These are phyloP conservation scores for Ichneumoninae sp. DNA, from an alignment of 2,888 invertebrate species.

Conservation along the genomic window DNA sequence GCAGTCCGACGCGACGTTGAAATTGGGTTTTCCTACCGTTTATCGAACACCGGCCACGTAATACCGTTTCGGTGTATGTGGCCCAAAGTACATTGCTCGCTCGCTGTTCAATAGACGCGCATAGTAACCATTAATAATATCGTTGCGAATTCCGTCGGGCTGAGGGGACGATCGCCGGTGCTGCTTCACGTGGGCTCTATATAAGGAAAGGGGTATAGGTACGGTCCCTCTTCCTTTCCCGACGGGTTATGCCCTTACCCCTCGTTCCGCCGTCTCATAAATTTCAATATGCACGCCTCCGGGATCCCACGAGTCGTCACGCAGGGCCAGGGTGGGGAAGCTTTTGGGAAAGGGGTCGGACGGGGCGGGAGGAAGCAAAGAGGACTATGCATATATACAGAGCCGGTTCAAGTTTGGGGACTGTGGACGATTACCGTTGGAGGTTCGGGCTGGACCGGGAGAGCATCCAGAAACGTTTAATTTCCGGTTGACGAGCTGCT, in stretches of 20 bases:
- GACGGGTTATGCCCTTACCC: constrained; percentile 18
- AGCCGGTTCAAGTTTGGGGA: constrained; percentile 51
- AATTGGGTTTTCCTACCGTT: constrained; percentile 12
- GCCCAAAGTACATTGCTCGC: constrained; percentile 14
- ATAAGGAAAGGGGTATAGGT: constrained; percentile 48
- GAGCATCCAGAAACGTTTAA: constrained; percentile 70
- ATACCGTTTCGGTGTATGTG: not conserved
- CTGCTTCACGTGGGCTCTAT: not conserved
- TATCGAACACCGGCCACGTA: constrained; percentile 24
- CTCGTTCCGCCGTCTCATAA: constrained; percentile 50
- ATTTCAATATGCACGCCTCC: constrained; percentile 62
- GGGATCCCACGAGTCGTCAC: constrained; percentile 49
- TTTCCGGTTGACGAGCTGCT: constrained; percentile 68
- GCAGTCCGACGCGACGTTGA: not conserved
- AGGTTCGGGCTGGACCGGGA: constrained; percentile 25
- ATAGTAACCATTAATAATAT: constrained; percentile 65
- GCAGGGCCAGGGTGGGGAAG: not conserved
- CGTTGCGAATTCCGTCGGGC: constrained; percentile 62
- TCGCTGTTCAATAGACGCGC: constrained; percentile 24
- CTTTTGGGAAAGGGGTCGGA: not conserved
- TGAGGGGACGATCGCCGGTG: not conserved
- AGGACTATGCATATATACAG: constrained; percentile 5
- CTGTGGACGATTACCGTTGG: constrained; percentile 7
- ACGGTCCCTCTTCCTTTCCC: constrained; percentile 53
- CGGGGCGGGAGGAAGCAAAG: not conserved